Conservation (phyloP, 2,888 invertebrate genomes). For the Hemithea aestivaria region DNA sequence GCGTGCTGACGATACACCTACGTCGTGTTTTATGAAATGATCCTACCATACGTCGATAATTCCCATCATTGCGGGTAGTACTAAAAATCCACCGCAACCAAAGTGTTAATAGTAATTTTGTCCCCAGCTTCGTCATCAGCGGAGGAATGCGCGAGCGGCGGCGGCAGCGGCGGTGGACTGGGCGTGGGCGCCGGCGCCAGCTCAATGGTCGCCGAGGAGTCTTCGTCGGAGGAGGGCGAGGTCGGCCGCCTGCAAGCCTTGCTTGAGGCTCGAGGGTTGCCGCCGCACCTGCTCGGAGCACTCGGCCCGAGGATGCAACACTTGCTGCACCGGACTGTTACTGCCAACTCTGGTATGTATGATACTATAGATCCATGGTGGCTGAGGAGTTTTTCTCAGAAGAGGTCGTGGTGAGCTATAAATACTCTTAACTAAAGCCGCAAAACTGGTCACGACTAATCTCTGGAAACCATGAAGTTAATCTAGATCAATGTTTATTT, state of each 20-base stretch:
- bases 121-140: conserved; percentile 52
- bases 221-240: conserved; percentile 91
- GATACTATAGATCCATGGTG: too few species aligned
- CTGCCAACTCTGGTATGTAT: conserved; percentile 81
- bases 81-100: too few species aligned
- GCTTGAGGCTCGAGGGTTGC: conserved; percentile 95
- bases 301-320: conserved; percentile 98
- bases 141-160: conserved; percentile 56
- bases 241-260: conserved; percentile 97
- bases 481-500: too few species aligned
- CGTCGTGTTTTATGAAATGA: too few species aligned
- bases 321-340: conserved; percentile 95
- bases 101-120: not conserved
- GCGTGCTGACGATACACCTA: too few species aligned
- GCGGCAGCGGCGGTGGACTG: conserved; percentile 51
- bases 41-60: too few species aligned
- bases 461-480: too few species aligned
- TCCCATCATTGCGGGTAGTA: too few species aligned
- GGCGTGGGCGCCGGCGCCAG: conserved; percentile 73
- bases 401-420: too few species aligned
- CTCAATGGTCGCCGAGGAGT: conserved; percentile 75
- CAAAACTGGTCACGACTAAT: too few species aligned
- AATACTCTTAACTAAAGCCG: too few species aligned
- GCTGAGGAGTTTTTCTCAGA: too few species aligned
- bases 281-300: conserved; percentile 97